phyloP scores from a whole-genome alignment of 2,113 vertebrate species.

The Ramphastos sulfuratus region DNA sequence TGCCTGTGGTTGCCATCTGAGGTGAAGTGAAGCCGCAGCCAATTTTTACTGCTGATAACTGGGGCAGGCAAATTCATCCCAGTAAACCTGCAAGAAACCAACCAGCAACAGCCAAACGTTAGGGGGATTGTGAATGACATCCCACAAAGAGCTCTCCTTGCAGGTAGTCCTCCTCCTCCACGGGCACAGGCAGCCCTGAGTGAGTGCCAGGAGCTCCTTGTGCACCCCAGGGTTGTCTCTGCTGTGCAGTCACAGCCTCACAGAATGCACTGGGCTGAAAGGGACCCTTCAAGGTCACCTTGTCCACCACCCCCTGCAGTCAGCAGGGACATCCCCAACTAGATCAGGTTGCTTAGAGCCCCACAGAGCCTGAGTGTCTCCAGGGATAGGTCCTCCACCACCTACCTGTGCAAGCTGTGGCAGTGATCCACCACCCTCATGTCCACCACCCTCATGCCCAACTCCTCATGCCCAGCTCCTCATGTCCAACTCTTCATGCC shows the following conservation, averaged over 20 bases:
- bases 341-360: too few relatives aligned
- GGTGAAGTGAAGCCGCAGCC: conserved; percentile 95
- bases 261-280: too few relatives aligned
- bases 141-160: background rate
- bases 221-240: accelerated
- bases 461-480: background rate
- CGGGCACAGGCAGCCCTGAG: accelerated
- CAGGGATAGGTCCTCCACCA: too few relatives aligned
- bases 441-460: too few relatives aligned
- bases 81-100: conserved; percentile 85
- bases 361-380: too few relatives aligned
- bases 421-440: too few relatives aligned
- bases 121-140: accelerated
- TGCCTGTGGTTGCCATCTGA: conserved; percentile 95
- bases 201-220: accelerated
- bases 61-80: conserved; percentile 93
- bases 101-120: background rate
- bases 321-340: too few relatives aligned
- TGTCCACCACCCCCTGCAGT: too few relatives aligned
- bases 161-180: background rate
- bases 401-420: too few relatives aligned
- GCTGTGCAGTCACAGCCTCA: too few relatives aligned
- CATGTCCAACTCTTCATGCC: too few relatives aligned
- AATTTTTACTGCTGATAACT: conserved; percentile 98
- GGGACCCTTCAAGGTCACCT: too few relatives aligned